These are phyloP conservation scores for Strix aluco DNA, from an alignment of 2,113 vertebrate genomes.

Conservation along the genomic window DNA sequence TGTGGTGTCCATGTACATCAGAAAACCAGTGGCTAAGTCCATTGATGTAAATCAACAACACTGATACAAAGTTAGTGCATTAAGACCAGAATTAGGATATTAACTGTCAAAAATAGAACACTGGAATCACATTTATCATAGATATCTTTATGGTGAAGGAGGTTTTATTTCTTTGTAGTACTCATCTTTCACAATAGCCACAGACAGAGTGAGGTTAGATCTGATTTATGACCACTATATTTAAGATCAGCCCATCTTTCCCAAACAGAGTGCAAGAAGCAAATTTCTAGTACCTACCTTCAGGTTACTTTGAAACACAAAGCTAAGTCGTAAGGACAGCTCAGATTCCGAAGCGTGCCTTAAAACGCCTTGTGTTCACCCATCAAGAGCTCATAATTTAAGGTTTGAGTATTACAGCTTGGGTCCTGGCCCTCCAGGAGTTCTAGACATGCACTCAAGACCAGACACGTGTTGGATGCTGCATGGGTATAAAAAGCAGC, in stretches of 20 bases:
- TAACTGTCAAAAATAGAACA: neutral
- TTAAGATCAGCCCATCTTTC: neutral
- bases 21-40: neutral
- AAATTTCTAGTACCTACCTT: neutral
- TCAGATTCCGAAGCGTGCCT: neutral
- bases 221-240: neutral
- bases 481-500: neutral
- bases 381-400: neutral
- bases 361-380: neutral
- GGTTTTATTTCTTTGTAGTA: neutral
- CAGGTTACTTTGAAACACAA: neutral
- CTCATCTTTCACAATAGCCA: neutral
- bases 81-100: neutral
- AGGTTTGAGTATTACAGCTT: neutral
- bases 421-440: accelerated
- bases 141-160: neutral
- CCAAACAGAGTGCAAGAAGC: neutral
- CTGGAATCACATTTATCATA: neutral
- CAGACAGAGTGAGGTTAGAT: neutral
- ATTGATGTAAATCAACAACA: neutral
- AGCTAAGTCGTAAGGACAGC: neutral
- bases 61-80: neutral
- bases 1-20: neutral
- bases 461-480: neutral
- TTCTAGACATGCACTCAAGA: neutral